These are phyloP conservation scores for Halcyon badia DNA, from an alignment of 2,797 vertebrate species.

Conservation along the genomic window DNA sequence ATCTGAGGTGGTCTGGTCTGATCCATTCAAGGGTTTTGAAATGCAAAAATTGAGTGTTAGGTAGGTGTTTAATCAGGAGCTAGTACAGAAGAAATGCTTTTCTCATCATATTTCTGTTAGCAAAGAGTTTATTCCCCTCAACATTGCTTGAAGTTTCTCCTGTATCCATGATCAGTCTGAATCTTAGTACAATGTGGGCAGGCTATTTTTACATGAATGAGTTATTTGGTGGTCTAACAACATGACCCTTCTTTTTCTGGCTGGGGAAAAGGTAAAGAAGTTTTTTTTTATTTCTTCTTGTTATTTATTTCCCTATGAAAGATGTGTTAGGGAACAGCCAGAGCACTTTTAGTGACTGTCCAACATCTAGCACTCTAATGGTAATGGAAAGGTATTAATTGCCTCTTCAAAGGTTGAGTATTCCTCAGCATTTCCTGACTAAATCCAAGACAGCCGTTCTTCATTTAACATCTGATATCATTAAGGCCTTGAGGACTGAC, in stretches of 20 bases:
- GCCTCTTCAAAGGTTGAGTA: not conserved
- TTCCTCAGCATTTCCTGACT: not conserved
- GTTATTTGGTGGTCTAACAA: not conserved
- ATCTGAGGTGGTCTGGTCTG: not conserved
- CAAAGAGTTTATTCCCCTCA: not conserved
- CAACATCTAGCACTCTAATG: not conserved
- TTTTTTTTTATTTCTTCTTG: not conserved
- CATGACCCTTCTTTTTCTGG: rapidly evolving
- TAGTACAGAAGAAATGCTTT: not conserved
- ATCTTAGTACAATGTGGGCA: not conserved
- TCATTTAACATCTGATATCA: not conserved
- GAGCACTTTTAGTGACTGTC: not conserved
- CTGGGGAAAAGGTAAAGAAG: not conserved
- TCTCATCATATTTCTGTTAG: not conserved
- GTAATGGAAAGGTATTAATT: not conserved
- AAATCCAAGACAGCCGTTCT: not conserved
- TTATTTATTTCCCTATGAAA: not conserved
- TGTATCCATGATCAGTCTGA: not conserved
- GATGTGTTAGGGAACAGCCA: not conserved
- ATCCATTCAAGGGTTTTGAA: not conserved
- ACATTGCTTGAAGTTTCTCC: not conserved
- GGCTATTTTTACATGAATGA: not conserved
- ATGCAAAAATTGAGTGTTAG: not conserved
- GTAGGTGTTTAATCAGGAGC: not conserved
- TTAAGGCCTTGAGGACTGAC: not conserved